Base-by-base conservation (phyloP, 2,797 vertebrate genomes). In the Amniataba percoides region DNA sequence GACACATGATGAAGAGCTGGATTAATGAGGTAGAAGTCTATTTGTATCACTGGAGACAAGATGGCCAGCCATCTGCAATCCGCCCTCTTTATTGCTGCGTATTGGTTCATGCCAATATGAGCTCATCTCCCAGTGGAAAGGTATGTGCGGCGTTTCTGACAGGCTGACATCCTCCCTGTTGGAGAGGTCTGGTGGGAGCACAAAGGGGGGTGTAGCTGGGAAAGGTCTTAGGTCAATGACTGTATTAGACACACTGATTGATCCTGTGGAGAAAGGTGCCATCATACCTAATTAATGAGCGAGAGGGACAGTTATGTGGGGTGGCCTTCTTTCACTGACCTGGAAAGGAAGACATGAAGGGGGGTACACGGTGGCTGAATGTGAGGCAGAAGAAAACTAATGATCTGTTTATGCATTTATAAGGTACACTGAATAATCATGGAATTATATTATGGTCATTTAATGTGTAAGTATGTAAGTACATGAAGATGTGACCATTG, bases 161-260 rank as follows among this genome's bases (percentile, higher is more conserved):
- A 85, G 73, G 51, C 70, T 61, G 64, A 90, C 82, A 89, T 83
- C 63, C 68, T 81, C 82, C 80, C 78, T 80, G 81, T 65, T 74
- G 48, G 51, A 77, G 66, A 62, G 74, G 48, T 69, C 59, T 71
- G 55, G 82, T 76, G 74, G 31, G 78, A 81, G 69, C 83, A 80
- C 70, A 80, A 81, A 68, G 61, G 60, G 64, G 84, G 80, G 80
- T 19, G 19, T 75, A 71, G 80, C 83, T 59, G 83, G 83, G 89
- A 77, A 77, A 62, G 87, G 88, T 92, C 84, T 77, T 59, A 87
- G 92, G 91, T 94, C 92, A 94, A 88, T 89, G 88, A 91, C 80
- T 84, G 83, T 88, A 92, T 91, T 89, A 94, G 89, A 92, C 82
- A 85, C 86, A 88, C 69, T 83, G 86, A 92, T 90, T 94, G 92